Conservation (phyloP, 2,888 invertebrate genomes). For the Piscicola geometra region DNA sequence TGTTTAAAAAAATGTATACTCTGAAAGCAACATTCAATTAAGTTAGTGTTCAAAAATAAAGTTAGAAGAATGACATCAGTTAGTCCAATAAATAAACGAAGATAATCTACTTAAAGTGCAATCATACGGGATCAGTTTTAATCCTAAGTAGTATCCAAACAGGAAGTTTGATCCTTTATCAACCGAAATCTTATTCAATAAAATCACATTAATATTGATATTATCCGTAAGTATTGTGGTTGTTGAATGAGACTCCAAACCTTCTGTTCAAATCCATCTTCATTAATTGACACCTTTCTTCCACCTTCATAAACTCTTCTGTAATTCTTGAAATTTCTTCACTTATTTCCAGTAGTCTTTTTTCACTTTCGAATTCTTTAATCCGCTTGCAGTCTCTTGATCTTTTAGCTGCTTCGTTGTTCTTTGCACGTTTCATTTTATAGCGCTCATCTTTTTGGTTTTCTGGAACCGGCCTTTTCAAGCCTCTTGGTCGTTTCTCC, state of each 20-base stretch:
- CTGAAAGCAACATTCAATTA: too few species aligned
- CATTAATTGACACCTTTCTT: constrained; percentile 14
- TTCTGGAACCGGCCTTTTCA: constrained; percentile 28
- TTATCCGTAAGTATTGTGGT: neutral
- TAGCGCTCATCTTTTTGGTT: constrained; percentile 26
- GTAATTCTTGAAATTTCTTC: constrained; percentile 13
- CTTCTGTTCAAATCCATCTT: neutral
- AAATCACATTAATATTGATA: too few species aligned
- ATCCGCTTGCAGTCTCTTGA: constrained; percentile 17
- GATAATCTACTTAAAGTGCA: too few species aligned
- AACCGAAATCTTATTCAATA: too few species aligned
- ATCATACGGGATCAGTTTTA: too few species aligned
- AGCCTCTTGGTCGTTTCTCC: constrained; percentile 20
- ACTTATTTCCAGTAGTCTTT: constrained; percentile 5
- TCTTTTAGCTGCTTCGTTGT: constrained; percentile 30
- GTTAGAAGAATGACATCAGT: too few species aligned
- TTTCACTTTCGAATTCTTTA: constrained; percentile 29
- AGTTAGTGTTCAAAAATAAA: too few species aligned
- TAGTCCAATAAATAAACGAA: too few species aligned
- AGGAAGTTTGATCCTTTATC: too few species aligned
- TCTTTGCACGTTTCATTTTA: constrained; percentile 27
- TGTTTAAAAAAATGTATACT: too few species aligned
- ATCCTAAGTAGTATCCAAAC: too few species aligned
- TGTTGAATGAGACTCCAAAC: neutral
- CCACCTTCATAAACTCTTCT: constrained; percentile 4